Conservation (phyloP, 2,888 invertebrate species). For the Anodontia alba region DNA sequence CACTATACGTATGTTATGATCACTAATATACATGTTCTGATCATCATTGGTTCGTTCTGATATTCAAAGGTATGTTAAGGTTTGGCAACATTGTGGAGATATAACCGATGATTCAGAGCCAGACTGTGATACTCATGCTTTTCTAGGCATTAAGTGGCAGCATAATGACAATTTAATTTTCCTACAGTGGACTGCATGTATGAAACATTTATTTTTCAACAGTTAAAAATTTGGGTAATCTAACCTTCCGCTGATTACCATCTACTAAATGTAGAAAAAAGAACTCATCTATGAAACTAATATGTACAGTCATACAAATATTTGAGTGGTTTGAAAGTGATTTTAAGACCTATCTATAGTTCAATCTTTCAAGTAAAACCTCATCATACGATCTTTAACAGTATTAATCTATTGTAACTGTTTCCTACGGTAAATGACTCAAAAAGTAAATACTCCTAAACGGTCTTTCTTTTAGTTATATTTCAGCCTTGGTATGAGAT, state of each 20-base stretch:
- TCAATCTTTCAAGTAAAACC: not conserved
- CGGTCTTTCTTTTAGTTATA: not conserved
- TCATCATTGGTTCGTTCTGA: too few relatives aligned
- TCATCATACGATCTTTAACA: conserved; percentile 4
- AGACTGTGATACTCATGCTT: too few relatives aligned
- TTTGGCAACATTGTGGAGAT: too few relatives aligned
- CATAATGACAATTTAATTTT: too few relatives aligned
- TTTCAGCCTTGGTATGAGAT: conserved; percentile 2
- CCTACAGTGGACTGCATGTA: too few relatives aligned
- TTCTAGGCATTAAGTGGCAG: too few relatives aligned
- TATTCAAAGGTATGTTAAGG: too few relatives aligned
- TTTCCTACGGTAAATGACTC: not conserved
- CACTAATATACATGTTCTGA: too few relatives aligned
- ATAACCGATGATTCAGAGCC: too few relatives aligned
- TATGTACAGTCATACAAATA: not conserved
- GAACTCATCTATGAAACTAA: conserved; percentile 13
- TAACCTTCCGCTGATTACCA: not conserved
- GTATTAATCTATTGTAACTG: conserved; percentile 15
- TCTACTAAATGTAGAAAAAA: not conserved
- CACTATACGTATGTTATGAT: too few relatives aligned
- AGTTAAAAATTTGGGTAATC: too few relatives aligned
- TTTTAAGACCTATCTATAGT: not conserved
- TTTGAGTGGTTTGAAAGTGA: not conserved
- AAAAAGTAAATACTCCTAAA: not conserved
- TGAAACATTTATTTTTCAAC: too few relatives aligned